phyloP scores from a whole-genome alignment of 1,140 invertebrate species.

The Anthonomus grandis region DNA sequence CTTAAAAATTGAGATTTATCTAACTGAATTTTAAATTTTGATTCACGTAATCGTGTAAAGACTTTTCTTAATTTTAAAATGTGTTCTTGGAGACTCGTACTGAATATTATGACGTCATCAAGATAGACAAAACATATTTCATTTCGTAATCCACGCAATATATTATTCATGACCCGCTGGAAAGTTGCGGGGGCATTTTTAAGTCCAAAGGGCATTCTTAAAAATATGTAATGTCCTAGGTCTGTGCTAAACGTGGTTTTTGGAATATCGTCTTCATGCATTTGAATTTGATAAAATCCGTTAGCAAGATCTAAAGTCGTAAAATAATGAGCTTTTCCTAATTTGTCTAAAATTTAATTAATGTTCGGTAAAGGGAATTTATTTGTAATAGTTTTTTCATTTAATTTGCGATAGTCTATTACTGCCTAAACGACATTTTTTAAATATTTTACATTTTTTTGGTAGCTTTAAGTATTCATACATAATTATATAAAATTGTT shows the following conservation, averaged over 20 bases:
- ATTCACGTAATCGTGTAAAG: constrained; percentile 6
- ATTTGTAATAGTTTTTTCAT: constrained; percentile 48
- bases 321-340: constrained; percentile 45
- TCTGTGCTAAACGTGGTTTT: constrained; percentile 48
- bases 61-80: constrained; percentile 9
- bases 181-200: constrained; percentile 49
- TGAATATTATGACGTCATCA: constrained; percentile 29
- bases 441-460: no score
- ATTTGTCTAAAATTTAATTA: constrained; percentile 39
- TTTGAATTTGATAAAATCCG: constrained; percentile 52
- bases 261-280: constrained; percentile 36
- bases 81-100: constrained; percentile 22
- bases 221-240: constrained; percentile 46
- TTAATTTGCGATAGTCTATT: constrained; percentile 49
- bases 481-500: no score
- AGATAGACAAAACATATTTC: constrained; percentile 30
- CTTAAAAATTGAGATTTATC: constrained; percentile 20
- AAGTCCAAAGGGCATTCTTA: constrained; percentile 47
- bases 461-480: no score
- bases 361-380: constrained; percentile 55
- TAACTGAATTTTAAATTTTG: constrained; percentile 24
- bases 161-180: constrained; percentile 48
- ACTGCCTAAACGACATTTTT: no score
- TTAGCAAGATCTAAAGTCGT: constrained; percentile 47
- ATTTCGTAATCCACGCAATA: constrained; percentile 41